Percentiles rank a stretch among this genome's conserved stretches.
Evolutionary conservation across 2,797 vertebrate genomes (phyloP).

Genomic region (Catostomus latipinnis): DNA sequence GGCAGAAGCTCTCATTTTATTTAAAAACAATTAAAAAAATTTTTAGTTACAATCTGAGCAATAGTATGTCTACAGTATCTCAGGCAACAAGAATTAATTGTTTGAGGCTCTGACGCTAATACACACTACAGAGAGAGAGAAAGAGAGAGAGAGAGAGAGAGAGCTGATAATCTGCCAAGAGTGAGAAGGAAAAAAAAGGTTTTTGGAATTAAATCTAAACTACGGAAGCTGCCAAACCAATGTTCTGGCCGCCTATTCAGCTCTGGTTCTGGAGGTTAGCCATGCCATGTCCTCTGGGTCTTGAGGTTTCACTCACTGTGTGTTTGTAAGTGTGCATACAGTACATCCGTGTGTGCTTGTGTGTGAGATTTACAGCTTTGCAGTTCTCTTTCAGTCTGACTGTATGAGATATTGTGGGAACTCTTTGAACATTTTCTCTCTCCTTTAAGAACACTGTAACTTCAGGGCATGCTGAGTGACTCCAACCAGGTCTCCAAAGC

Average conservation of each 20-base stretch:
- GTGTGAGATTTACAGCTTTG: conserved; percentile 24
- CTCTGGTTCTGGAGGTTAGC: conserved; percentile 7
- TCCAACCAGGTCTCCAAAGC: too few relatives aligned
- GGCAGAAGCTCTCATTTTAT: too few relatives aligned
- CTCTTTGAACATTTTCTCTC: conserved; percentile 24
- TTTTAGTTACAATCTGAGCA: too few relatives aligned
- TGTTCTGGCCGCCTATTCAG: not conserved
- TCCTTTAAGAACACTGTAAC: conserved; percentile 11
- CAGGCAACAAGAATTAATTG: too few relatives aligned
- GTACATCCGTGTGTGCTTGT: not conserved
- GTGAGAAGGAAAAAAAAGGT: not conserved
- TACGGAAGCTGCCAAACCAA: conserved; percentile 14
- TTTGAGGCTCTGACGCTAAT: not conserved
- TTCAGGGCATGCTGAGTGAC: too few relatives aligned
- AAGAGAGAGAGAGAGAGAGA: not conserved
- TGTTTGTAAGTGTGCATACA: not conserved
- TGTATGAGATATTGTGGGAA: conserved; percentile 20
- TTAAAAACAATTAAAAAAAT: too few relatives aligned
- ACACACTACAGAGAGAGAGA: not conserved
- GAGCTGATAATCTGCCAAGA: too few relatives aligned
- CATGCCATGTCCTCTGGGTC: not conserved
- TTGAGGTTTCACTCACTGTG: not conserved
- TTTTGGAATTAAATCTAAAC: not conserved
- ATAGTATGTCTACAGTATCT: too few relatives aligned
- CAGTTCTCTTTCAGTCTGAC: conserved; percentile 7